Conservation (phyloP, 2,888 invertebrate genomes). For the Nemurella pictetii region DNA sequence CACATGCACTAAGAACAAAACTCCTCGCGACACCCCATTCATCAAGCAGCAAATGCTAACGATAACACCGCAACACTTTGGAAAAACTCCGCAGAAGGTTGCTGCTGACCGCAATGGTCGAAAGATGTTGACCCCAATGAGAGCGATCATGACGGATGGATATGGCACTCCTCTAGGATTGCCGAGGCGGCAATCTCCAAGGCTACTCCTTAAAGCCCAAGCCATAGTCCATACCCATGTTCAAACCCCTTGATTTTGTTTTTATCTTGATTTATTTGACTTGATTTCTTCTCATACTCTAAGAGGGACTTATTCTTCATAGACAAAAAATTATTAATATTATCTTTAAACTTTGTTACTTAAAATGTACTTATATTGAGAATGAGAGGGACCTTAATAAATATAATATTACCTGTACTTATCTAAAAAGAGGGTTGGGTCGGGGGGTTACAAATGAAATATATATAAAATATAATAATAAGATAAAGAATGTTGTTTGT, state of each 20-base stretch:
- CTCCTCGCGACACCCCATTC: slow-evolving; percentile 55
- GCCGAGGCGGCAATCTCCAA: slow-evolving; percentile 31
- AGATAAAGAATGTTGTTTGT: no score
- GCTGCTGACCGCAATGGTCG: not conserved
- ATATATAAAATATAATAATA: no score
- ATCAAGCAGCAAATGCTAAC: slow-evolving; percentile 63
- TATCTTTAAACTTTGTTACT: no score
- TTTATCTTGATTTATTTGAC: no score
- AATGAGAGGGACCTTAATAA: no score
- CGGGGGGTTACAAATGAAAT: no score
- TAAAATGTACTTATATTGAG: no score
- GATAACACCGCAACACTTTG: slow-evolving; percentile 60
- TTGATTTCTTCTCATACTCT: no score
- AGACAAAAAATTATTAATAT: no score
- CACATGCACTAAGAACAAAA: slow-evolving; percentile 35
- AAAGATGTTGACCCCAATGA: slow-evolving; percentile 58
- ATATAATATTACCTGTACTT: no score
- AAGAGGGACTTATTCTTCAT: no score
- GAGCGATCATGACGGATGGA: slow-evolving; percentile 47
- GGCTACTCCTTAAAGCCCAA: slow-evolving; percentile 30
- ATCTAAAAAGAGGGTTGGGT: no score
- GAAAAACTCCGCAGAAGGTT: slow-evolving; percentile 53
- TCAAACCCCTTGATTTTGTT: not conserved
- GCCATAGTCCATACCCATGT: not conserved
- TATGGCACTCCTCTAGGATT: slow-evolving; percentile 24